phyloP scores from a whole-genome alignment of 2,113 vertebrate species.

The Sylvia atricapilla region DNA sequence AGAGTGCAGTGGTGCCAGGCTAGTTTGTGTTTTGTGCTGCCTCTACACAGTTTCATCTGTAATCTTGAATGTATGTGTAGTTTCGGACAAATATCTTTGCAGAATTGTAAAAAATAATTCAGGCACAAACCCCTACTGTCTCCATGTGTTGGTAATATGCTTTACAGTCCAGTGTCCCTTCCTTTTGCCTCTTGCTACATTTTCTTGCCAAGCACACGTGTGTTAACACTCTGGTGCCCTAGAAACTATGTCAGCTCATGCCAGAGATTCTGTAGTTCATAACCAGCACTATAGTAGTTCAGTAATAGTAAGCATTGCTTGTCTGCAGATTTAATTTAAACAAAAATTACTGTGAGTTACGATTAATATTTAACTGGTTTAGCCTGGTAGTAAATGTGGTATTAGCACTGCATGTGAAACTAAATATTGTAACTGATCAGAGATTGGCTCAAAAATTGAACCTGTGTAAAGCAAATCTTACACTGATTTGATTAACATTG shows the following conservation, averaged over 20 bases:
- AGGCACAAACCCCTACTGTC: not conserved
- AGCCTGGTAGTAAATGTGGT: not conserved
- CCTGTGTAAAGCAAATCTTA: slow-evolving; percentile 61
- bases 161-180: not conserved
- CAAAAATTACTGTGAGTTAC: not conserved
- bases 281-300: not conserved
- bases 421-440: slow-evolving; percentile 40
- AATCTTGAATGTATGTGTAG: not conserved
- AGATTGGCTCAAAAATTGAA: slow-evolving; percentile 53
- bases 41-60: not conserved
- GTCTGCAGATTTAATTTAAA: not conserved
- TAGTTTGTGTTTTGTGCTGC: not conserved
- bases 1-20: not conserved
- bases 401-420: not conserved
- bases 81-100: not conserved
- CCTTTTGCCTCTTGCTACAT: not conserved
- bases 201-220: not conserved
- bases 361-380: not conserved
- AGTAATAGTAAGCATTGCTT: not conserved
- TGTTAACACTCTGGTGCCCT: not conserved
- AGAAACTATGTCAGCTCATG: not conserved
- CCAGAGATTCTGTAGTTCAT: not conserved
- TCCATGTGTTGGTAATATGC: not conserved
- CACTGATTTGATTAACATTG: slow-evolving; percentile 45
- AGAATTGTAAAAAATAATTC: not conserved